A percentile compares a stretch with the other conserved stretches of the same genome.
Evolutionary conservation across 2,888 invertebrate genomes (phyloP).

Genomic region (Parasteatoda lunata): DNA sequence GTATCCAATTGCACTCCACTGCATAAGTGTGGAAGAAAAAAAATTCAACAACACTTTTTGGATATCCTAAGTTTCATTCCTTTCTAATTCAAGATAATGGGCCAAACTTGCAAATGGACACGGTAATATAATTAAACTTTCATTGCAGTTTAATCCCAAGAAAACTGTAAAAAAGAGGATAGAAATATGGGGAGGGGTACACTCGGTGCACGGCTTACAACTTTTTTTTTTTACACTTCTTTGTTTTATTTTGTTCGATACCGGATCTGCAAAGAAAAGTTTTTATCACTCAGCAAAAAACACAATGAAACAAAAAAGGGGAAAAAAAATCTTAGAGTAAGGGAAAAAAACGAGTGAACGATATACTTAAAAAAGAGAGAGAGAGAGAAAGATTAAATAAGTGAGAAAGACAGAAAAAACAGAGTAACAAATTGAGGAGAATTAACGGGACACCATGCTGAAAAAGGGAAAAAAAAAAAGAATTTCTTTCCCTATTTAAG

Average conservation of each 20-base stretch:
- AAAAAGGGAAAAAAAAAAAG: neutral
- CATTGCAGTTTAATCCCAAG: neutral
- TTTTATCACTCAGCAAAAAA: neutral
- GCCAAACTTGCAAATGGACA: conserved; percentile 40
- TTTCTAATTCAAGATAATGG: conserved; percentile 2
- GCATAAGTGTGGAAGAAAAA: too few species aligned
- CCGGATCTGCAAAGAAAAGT: neutral
- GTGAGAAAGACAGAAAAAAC: neutral
- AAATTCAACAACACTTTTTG: too few species aligned
- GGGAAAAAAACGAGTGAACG: neutral
- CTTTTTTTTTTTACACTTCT: neutral
- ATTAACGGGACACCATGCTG: conserved; percentile 12
- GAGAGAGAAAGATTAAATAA: too few species aligned
- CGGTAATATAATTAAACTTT: conserved; percentile 42
- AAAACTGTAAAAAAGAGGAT: neutral
- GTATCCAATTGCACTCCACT: too few species aligned
- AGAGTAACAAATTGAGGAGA: conserved; percentile 4
- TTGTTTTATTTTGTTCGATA: neutral
- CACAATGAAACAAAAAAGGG: conserved; percentile 3
- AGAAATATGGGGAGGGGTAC: neutral
- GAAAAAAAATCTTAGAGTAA: neutral
- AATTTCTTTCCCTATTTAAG: neutral
- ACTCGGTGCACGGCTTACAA: neutral
- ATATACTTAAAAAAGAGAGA: neutral
- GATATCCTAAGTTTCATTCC: neutral